Evolutionary conservation across 2,797 vertebrate species (phyloP).

Genomic region (Cossypha caffra): DNA sequence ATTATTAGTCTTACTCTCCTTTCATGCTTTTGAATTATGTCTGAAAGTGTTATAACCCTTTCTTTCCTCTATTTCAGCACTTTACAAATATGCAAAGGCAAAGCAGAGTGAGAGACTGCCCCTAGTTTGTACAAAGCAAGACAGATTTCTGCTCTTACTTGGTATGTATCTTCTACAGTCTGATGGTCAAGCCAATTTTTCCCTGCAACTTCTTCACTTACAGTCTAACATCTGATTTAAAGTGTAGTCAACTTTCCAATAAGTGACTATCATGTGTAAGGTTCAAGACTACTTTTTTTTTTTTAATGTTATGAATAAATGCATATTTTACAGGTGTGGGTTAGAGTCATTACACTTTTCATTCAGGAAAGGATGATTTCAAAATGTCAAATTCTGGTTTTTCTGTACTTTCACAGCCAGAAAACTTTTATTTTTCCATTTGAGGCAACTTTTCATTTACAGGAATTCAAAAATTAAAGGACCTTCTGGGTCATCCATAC

Average conservation of each 20-base stretch:
- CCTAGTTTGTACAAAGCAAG: background rate
- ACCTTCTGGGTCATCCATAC: background rate
- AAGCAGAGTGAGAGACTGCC: background rate
- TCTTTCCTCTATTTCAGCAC: background rate
- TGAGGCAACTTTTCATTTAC: background rate
- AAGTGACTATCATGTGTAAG: background rate
- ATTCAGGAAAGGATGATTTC: background rate
- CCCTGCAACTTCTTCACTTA: background rate
- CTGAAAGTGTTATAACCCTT: background rate
- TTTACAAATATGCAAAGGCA: background rate
- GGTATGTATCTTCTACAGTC: background rate
- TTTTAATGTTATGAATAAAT: background rate
- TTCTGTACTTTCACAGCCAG: background rate
- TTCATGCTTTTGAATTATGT: constrained; percentile 1
- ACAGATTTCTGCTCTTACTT: background rate
- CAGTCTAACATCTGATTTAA: background rate
- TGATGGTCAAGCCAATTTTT: background rate
- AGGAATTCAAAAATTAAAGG: background rate
- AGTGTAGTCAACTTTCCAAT: background rate
- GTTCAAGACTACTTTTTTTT: background rate
- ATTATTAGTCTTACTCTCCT: constrained; percentile 6
- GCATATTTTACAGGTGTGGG: background rate
- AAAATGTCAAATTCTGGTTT: background rate
- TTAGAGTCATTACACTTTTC: background rate
- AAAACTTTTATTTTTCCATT: background rate